Evolutionary conservation across 2,113 vertebrate genomes (phyloP).

Genomic region (Tursiops truncatus): DNA sequence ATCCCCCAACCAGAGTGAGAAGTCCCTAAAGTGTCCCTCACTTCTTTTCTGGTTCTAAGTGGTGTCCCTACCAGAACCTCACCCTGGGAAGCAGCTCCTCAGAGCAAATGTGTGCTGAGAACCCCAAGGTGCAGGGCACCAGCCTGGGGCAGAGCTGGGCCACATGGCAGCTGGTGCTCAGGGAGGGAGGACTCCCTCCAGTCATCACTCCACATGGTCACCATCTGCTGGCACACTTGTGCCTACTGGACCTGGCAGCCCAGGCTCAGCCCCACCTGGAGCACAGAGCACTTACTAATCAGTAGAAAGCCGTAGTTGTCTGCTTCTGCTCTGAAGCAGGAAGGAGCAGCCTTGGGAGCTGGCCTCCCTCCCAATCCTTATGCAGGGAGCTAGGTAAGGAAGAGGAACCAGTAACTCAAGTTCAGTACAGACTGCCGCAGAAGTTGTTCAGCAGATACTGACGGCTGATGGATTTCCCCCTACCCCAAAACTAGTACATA

Average conservation of each 20-base stretch:
- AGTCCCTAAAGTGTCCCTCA: neutral
- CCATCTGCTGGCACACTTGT: neutral
- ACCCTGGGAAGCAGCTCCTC: neutral
- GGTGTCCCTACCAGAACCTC: neutral
- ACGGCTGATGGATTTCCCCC: neutral
- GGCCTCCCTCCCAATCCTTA: neutral
- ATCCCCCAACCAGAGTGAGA: neutral
- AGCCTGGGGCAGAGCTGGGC: neutral
- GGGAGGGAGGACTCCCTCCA: neutral
- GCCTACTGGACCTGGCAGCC: neutral
- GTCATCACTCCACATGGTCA: neutral
- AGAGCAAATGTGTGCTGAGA: neutral
- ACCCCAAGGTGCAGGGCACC: neutral
- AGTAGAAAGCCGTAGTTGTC: neutral
- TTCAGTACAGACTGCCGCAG: neutral
- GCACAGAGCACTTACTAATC: neutral
- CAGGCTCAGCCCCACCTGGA: neutral
- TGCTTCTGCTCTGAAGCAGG: neutral
- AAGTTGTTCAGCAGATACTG: neutral
- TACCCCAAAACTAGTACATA: neutral
- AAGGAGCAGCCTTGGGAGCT: no score
- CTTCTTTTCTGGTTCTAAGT: neutral
- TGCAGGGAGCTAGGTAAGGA: neutral
- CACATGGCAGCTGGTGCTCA: neutral
- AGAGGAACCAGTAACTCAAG: neutral